Percentiles rank a stretch among this genome's conserved stretches.
phyloP scores from a whole-genome alignment of 2,888 invertebrate genomes.

The Agapostemon virescens region DNA sequence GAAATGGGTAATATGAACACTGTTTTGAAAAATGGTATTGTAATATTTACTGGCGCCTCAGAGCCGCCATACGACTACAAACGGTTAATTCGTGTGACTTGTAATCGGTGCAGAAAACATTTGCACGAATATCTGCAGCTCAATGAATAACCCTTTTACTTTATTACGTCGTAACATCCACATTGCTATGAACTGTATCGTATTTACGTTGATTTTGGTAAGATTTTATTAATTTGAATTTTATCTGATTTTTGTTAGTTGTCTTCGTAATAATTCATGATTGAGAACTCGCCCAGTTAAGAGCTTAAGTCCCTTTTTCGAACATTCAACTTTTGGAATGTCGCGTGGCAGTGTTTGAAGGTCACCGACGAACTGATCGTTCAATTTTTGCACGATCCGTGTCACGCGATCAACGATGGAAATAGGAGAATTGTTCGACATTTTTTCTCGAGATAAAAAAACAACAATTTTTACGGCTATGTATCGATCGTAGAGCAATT shows the following conservation, averaged over 20 bases:
- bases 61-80: too few relatives aligned
- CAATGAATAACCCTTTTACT: neutral
- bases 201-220: neutral
- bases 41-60: too few relatives aligned
- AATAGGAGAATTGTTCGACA: conserved; percentile 3
- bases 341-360: neutral
- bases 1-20: too few relatives aligned
- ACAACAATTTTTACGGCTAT: neutral
- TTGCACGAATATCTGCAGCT: neutral
- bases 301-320: neutral
- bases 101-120: neutral
- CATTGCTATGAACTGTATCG: too few relatives aligned
- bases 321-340: neutral
- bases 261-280: neutral
- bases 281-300: neutral
- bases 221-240: neutral
- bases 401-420: neutral
- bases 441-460: neutral
- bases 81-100: neutral
- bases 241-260: neutral
- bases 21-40: too few relatives aligned
- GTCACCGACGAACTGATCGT: neutral
- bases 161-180: too few relatives aligned
- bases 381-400: neutral
- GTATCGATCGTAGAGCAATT: neutral